Evolutionary conservation across 2,797 vertebrate species (phyloP).

Genomic region (Anolis apletophallus): DNA sequence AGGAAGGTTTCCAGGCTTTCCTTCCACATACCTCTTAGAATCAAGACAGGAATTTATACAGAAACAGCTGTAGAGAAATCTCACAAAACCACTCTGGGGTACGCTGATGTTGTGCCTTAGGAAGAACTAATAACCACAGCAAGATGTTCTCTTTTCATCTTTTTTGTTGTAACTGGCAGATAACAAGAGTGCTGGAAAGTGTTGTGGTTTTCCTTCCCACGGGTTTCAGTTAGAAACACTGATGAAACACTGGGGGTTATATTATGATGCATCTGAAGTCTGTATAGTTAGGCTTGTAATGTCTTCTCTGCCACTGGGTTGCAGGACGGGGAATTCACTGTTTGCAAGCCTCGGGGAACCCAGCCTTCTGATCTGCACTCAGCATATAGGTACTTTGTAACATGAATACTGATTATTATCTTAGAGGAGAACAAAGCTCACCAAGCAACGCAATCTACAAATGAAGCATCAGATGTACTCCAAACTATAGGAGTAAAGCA

Average conservation of each 20-base stretch:
- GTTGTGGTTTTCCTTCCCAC: not conserved
- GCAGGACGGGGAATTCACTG: no score
- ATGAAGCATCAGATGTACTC: no score
- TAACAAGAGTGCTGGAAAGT: not conserved
- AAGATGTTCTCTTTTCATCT: not conserved
- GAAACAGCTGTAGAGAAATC: not conserved
- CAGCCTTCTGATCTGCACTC: no score
- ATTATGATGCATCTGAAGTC: not conserved
- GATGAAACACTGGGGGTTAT: not conserved
- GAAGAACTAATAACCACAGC: not conserved
- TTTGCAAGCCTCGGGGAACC: no score
- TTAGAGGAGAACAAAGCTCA: no score
- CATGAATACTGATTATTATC: not conserved
- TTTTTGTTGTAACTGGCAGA: not conserved
- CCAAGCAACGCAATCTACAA: no score
- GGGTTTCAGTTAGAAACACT: not conserved
- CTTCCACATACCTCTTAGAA: not conserved
- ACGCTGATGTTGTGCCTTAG: not conserved
- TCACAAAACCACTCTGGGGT: not conserved
- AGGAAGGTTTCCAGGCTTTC: not conserved
- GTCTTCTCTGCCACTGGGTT: no score
- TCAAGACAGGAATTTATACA: not conserved
- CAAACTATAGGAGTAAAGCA: no score
- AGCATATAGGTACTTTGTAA: slow-evolving; percentile 5
- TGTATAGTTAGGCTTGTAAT: slow-evolving; percentile 10